Conservation (phyloP, 2,888 invertebrate species). For the Hirtodrosophila alboralis region DNA sequence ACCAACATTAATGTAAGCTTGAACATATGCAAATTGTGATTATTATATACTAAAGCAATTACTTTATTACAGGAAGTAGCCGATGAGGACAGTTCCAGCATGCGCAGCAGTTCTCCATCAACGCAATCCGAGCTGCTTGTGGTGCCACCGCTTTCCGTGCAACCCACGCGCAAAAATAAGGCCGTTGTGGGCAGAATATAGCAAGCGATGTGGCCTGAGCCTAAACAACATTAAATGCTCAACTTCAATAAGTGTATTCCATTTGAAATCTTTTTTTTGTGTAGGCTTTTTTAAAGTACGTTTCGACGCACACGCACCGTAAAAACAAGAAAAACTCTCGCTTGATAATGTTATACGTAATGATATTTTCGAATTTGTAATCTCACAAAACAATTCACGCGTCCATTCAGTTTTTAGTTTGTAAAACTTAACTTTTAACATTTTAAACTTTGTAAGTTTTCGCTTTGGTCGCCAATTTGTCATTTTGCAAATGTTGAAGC, state of each 20-base stretch:
- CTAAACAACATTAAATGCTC: constrained; percentile 11
- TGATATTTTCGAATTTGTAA: constrained; percentile 29
- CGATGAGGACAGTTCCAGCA: constrained; percentile 85
- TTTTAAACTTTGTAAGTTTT: constrained; percentile 39
- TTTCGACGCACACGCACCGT: constrained; percentile 21
- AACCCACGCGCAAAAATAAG: constrained; percentile 92
- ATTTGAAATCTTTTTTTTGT: constrained; percentile 43
- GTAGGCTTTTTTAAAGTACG: constrained; percentile 32
- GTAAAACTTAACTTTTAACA: constrained; percentile 36
- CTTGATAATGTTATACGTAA: constrained; percentile 35
- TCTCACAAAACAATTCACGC: constrained; percentile 47
- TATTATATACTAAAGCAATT: constrained; percentile 4
- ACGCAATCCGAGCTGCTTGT: constrained; percentile 87
- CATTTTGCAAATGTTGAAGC: constrained; percentile 66
- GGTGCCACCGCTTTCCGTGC: constrained; percentile 91
- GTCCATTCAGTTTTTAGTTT: constrained; percentile 53
- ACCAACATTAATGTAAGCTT: constrained; percentile 90
- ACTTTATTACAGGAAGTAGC: constrained; percentile 87
- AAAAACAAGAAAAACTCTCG: constrained; percentile 16
- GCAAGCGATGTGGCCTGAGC: constrained; percentile 17
- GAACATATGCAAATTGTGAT: too few species aligned
- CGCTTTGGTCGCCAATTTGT: constrained; percentile 13
- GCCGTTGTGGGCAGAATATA: constrained; percentile 87
- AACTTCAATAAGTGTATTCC: constrained; percentile 60
- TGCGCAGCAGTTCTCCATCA: constrained; percentile 83